Evolutionary conservation across 1,140 invertebrate species (phyloP).

Genomic region (Tetragnatha versicolor): DNA sequence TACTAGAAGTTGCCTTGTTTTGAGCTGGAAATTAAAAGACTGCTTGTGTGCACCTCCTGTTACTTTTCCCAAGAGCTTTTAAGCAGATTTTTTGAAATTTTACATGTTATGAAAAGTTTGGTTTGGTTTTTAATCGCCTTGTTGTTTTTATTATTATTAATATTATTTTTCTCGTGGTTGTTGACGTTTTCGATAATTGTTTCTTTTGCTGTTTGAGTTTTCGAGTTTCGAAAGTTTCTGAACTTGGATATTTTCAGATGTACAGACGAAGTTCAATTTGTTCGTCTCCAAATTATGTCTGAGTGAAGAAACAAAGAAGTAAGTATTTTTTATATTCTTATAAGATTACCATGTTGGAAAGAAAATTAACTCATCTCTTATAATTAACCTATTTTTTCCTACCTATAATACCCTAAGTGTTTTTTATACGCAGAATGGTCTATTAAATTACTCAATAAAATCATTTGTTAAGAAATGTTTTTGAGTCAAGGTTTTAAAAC

Average conservation of each 20-base stretch:
- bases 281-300: constrained; percentile 40
- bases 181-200: neutral
- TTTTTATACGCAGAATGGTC: too few relatives aligned
- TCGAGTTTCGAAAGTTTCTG: too few relatives aligned
- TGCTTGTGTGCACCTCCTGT: too few relatives aligned
- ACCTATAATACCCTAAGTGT: too few relatives aligned
- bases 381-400: too few relatives aligned
- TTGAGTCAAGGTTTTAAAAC: too few relatives aligned
- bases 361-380: too few relatives aligned
- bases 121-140: neutral
- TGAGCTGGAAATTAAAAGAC: too few relatives aligned
- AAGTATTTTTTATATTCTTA: neutral
- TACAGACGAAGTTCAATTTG: constrained; percentile 43
- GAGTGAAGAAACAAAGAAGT: constrained; percentile 41
- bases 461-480: too few relatives aligned
- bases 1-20: too few relatives aligned
- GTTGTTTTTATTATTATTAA: neutral
- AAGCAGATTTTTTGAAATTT: neutral
- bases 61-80: neutral
- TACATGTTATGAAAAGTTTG: neutral
- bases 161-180: neutral
- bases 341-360: neutral
- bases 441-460: too few relatives aligned
- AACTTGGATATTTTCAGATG: constrained; percentile 30
- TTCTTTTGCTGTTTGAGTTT: neutral